Percentiles rank a stretch among this genome's conserved stretches.
These are phyloP conservation scores for Leucopternis melanops DNA, from an alignment of 2,113 vertebrate genomes.

Conservation along the genomic window DNA sequence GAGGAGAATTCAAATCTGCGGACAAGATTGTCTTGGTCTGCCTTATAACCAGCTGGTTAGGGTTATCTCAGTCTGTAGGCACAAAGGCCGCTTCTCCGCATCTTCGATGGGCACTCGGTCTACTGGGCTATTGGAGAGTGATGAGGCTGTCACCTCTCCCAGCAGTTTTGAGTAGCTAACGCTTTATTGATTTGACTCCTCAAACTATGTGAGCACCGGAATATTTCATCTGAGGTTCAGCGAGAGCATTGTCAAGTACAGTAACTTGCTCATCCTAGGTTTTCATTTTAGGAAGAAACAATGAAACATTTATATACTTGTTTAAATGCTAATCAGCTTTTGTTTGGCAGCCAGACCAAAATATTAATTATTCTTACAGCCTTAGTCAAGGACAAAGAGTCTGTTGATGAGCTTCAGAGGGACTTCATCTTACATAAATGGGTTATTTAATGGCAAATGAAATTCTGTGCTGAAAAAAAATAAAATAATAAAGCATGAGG, in stretches of 20 bases:
- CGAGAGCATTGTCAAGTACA: background rate
- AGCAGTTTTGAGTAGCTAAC: background rate
- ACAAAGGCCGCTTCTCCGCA: background rate
- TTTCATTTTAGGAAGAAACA: conserved; percentile 7
- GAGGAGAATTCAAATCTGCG: background rate
- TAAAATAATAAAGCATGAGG: background rate
- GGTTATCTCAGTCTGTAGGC: background rate
- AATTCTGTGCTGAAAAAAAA: background rate
- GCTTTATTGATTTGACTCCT: background rate
- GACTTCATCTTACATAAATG: background rate
- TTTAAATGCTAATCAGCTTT: conserved; percentile 60
- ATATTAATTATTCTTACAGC: conserved; percentile 53
- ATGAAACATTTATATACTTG: conserved; percentile 41
- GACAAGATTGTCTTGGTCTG: background rate
- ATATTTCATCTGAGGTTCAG: background rate
- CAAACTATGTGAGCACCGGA: background rate
- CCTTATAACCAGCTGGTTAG: background rate
- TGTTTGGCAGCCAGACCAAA: conserved; percentile 43
- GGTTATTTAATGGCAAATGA: conserved; percentile 13
- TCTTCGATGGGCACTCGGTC: background rate
- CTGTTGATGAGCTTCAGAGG: conserved; percentile 10
- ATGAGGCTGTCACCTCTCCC: background rate
- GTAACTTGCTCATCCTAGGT: background rate
- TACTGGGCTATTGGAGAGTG: background rate
- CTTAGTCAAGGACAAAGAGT: conserved; percentile 28